Evolutionary conservation across 2,113 vertebrate species (phyloP).

Genomic region (Apistogramma diplotaenia): DNA sequence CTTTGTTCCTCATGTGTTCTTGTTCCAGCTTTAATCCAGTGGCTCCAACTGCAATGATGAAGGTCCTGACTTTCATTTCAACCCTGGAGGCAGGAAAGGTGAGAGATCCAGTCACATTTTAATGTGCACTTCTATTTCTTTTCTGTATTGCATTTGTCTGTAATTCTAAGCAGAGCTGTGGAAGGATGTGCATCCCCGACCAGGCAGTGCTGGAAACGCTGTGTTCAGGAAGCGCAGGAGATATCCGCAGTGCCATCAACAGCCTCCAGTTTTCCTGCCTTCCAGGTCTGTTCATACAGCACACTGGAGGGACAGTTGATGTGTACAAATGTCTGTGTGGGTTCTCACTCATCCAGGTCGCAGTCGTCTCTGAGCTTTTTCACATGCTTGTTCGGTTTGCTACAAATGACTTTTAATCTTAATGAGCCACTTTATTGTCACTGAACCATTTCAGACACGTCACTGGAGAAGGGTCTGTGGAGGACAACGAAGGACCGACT

Average conservation of each 20-base stretch:
- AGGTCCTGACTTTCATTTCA: conserved; percentile 85
- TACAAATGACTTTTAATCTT: not conserved
- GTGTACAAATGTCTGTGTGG: too few relatives aligned
- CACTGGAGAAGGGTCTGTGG: conserved; percentile 73
- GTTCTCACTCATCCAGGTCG: too few relatives aligned
- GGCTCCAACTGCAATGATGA: conserved; percentile 92
- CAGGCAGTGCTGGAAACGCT: conserved; percentile 81
- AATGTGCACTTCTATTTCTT: not conserved
- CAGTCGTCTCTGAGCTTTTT: too few relatives aligned
- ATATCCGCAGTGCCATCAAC: conserved; percentile 94
- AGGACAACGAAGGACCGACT: conserved; percentile 71
- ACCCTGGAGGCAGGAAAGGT: conserved; percentile 83
- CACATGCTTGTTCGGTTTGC: rapidly evolving
- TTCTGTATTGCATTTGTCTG: not conserved
- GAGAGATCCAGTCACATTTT: conserved; percentile 21
- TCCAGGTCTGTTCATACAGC: conserved; percentile 73
- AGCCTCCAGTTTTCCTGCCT: conserved; percentile 90
- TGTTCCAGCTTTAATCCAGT: conserved; percentile 92
- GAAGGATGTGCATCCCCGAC: conserved; percentile 74
- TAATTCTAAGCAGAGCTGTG: conserved; percentile 75
- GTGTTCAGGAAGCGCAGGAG: conserved; percentile 89
- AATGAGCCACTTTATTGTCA: not conserved
- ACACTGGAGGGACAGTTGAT: not conserved
- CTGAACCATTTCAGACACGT: conserved; percentile 50
- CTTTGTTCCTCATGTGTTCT: not conserved